These are phyloP conservation scores for Rhizoglyphus robini DNA, from an alignment of 1,140 invertebrate species.

Conservation along the genomic window DNA sequence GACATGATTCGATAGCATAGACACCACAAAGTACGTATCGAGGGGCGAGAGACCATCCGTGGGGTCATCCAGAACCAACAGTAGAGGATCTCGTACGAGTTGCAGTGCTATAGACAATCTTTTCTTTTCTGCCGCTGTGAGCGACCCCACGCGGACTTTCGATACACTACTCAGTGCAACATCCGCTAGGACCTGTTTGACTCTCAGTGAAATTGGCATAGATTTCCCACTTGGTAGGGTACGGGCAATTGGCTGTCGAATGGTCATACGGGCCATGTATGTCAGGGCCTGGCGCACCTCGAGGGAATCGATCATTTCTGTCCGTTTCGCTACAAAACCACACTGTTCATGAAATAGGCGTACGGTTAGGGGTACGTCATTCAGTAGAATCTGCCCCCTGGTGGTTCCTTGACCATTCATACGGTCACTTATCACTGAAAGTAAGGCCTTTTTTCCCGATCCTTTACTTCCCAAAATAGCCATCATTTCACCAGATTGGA, in stretches of 20 bases:
- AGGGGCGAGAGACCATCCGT: constrained; percentile 77
- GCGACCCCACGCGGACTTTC: constrained; percentile 57
- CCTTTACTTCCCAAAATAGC: constrained; percentile 83
- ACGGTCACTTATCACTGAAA: constrained; percentile 73
- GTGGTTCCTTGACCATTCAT: constrained; percentile 33
- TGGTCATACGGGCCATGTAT: constrained; percentile 51
- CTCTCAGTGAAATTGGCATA: constrained; percentile 29
- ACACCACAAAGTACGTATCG: constrained; percentile 79
- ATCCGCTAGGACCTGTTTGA: constrained; percentile 70
- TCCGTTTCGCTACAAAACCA: constrained; percentile 67
- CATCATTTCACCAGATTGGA: constrained; percentile 76
- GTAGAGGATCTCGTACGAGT: constrained; percentile 74
- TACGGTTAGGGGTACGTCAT: constrained; percentile 60
- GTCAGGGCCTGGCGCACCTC: constrained; percentile 69
- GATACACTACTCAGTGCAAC: constrained; percentile 71
- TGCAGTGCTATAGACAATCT: constrained; percentile 71
- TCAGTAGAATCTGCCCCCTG: constrained; percentile 67
- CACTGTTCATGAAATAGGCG: constrained; percentile 64
- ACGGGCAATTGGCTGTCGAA: constrained; percentile 40
- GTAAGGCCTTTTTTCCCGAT: constrained; percentile 64
- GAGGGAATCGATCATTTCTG: constrained; percentile 62
- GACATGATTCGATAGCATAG: constrained; percentile 77
- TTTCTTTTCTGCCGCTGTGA: constrained; percentile 67
- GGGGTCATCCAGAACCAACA: constrained; percentile 73
- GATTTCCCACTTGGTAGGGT: constrained; percentile 34